Evolutionary conservation across 2,113 vertebrate species (phyloP), one percentile per base, ranked within the genome.

Genomic region (Hippocampus abdominalis): DNA sequence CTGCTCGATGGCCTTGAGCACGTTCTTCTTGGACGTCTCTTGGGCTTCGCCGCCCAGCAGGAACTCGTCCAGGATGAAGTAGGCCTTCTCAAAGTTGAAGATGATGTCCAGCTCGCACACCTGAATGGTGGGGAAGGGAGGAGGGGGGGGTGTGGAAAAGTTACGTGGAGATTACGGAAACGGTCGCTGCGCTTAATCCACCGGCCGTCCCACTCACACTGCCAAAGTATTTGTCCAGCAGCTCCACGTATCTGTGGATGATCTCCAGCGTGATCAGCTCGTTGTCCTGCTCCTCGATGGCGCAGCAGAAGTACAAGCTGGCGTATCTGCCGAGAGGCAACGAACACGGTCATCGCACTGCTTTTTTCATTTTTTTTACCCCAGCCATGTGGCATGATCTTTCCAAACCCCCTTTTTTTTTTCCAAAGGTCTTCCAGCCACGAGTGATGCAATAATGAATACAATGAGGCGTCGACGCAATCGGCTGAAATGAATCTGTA

Each of bases 211-310:
- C 27, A 32, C 96, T 90, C 81, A 99, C 97, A 70, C 96, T 99
- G 91, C 97, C 97, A 89, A 99, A 99, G 87, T 99, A 99, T 91
- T 99, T 98, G 92, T 98, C 97, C 89, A 99, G 94, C 82, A 99
- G 94, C 91, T 99, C 97, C 82, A 98, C 97, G 0, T 99, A 98
- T 90, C 96, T 93, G 92, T 99, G 97, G 90, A 99, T 98, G 91
- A 99, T 97, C 92, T 99, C 97, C 92, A 98, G 91, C 15, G 96
- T 98, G 93, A 99, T 98, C 81, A 99, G 92, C 74, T 99, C 97
- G 20, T 99, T 99, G 91, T 98, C 97, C 87, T 98, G 97, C 84
- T 96, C 93, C 91, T 98, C 96, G 66, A 98, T 96, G 87, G 95
- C 97, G 90, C 97, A 98, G 94, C 97, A 99, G 91, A 99, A 99